These are phyloP conservation scores for Pantelozetes paolii DNA, from an alignment of 2,888 invertebrate species.

Conservation along the genomic window DNA sequence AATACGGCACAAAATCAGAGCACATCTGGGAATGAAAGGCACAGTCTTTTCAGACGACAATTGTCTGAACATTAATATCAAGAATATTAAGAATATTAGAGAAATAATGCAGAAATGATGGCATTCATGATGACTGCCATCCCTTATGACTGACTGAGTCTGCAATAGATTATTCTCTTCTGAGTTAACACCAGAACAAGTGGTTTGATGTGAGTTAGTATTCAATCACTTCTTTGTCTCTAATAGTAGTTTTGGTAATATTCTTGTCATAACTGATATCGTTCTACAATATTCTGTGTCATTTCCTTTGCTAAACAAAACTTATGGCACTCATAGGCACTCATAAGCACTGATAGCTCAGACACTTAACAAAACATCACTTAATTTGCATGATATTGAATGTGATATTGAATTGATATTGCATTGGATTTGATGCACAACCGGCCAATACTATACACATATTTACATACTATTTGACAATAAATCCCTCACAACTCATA, in stretches of 20 bases:
- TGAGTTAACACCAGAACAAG: not conserved
- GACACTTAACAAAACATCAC: conserved; percentile 12
- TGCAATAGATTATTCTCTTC: not conserved
- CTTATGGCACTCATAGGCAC: conserved; percentile 6
- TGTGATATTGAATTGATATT: conserved; percentile 22
- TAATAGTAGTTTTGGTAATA: not conserved
- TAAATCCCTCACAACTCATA: conserved; percentile 25
- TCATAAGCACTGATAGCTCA: too few species aligned
- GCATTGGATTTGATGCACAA: conserved; percentile 20
- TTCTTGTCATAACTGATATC: conserved; percentile 6
- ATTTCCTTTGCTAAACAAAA: conserved; percentile 26
- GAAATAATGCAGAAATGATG: not conserved
- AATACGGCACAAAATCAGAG: not conserved
- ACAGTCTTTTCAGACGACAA: not conserved
- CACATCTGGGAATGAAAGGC: conserved; percentile 26
- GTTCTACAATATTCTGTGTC: conserved; percentile 14
- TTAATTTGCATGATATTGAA: conserved; percentile 31
- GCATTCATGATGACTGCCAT: conserved; percentile 20
- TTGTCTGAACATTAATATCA: conserved; percentile 2
- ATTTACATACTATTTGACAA: conserved; percentile 19
- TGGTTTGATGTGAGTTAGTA: not conserved
- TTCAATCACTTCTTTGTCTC: not conserved
- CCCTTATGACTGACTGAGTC: not conserved
- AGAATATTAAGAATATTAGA: conserved; percentile 1
- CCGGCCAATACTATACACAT: not conserved